Conservation (phyloP, 2,888 invertebrate genomes). For the Protodeltote pygarga region DNA sequence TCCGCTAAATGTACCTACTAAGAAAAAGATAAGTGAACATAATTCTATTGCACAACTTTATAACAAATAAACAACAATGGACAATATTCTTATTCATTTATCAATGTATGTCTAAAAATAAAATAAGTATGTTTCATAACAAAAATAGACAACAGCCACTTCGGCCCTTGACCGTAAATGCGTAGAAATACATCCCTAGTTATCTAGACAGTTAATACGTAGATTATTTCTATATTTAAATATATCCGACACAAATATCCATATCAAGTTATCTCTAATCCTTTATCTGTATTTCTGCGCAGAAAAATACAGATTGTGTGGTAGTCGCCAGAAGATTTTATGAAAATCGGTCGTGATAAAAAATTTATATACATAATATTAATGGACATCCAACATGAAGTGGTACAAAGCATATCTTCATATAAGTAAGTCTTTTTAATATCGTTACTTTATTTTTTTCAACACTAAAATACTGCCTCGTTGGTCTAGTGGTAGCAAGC, state of each 20-base stretch:
- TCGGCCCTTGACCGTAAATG: slow-evolving; percentile 11
- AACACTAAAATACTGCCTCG: no score
- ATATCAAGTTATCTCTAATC: slow-evolving; percentile 43
- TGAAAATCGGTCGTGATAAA: slow-evolving; percentile 27
- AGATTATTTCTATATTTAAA: slow-evolving; percentile 43
- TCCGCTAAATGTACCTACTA: no score
- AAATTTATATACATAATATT: slow-evolving; percentile 26
- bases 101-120: neutral
- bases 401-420: slow-evolving; percentile 41
- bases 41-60: no score
- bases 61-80: no score
- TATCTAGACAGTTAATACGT: slow-evolving; percentile 25
- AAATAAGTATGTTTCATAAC: neutral
- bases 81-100: neutral
- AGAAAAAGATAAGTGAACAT: no score
- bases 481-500: no score
- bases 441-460: slow-evolving; percentile 1
- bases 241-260: slow-evolving; percentile 31
- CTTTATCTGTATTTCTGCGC: slow-evolving; percentile 45
- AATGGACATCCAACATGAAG: slow-evolving; percentile 55
- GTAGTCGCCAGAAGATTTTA: slow-evolving; percentile 40
- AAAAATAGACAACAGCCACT: slow-evolving; percentile 3
- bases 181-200: slow-evolving; percentile 45
- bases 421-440: slow-evolving; percentile 48
- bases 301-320: slow-evolving; percentile 28